phyloP scores from a whole-genome alignment of 1,140 invertebrate genomes.

The Colletes latitarsis region DNA sequence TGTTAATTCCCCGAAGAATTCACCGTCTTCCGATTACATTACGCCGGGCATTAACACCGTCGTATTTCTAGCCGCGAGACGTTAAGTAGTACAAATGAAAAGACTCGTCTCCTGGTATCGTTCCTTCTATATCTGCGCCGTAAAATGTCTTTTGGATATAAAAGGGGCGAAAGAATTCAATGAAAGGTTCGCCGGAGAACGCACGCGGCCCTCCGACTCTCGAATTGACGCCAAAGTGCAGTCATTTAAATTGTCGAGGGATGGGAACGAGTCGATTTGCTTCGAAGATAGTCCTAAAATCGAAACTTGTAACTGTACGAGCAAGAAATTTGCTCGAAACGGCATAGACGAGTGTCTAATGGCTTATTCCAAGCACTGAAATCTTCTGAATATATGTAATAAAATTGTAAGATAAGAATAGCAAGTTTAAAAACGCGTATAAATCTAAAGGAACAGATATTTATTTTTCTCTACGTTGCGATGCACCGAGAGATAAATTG shows the following conservation, averaged over 20 bases:
- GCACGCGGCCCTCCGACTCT: slow-evolving; percentile 6
- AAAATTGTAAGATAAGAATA: too few species aligned
- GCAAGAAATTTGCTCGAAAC: too few species aligned
- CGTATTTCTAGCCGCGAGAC: slow-evolving; percentile 25
- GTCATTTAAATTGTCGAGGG: slow-evolving; percentile 60
- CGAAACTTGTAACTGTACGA: too few species aligned
- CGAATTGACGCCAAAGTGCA: slow-evolving; percentile 17
- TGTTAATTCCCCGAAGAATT: slow-evolving; percentile 45
- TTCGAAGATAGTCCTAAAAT: neutral
- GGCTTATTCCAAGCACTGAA: too few species aligned
- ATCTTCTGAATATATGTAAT: too few species aligned
- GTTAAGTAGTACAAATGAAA: slow-evolving; percentile 53
- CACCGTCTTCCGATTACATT: slow-evolving; percentile 21
- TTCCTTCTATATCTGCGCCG: slow-evolving; percentile 36
- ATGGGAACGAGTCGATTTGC: too few species aligned
- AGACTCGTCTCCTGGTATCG: slow-evolving; percentile 17
- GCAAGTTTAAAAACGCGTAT: too few species aligned
- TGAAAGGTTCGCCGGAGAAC: slow-evolving; percentile 26
- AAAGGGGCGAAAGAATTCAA: slow-evolving; percentile 30
- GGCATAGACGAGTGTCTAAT: too few species aligned
- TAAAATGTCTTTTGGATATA: slow-evolving; percentile 29
- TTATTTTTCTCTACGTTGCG: too few species aligned
- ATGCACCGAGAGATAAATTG: neutral
- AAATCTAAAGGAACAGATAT: too few species aligned
- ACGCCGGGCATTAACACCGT: slow-evolving; percentile 33